These are phyloP conservation scores for Hemithea aestivaria DNA, from an alignment of 2,888 invertebrate genomes.

Conservation along the genomic window DNA sequence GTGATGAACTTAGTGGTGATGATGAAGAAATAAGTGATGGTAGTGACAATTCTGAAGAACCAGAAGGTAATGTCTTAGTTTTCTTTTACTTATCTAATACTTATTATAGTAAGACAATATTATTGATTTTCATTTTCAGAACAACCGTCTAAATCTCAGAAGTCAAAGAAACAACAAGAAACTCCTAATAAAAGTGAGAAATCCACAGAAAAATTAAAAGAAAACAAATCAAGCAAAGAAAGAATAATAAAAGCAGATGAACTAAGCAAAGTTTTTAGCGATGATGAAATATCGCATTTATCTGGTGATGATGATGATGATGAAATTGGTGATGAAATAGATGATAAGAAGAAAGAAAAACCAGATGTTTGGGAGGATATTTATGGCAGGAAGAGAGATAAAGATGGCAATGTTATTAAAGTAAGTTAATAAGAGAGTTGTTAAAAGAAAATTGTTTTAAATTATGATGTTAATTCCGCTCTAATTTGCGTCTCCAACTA, in stretches of 20 bases:
- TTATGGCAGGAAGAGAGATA: conserved; percentile 91
- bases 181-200: conserved; percentile 27
- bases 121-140: conserved; percentile 38
- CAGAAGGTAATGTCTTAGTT: conserved; percentile 39
- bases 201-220: conserved; percentile 23
- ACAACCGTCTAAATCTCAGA: conserved; percentile 33
- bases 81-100: neutral
- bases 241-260: conserved; percentile 53
- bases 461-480: no score
- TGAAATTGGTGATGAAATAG: conserved; percentile 34
- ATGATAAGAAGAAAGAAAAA: conserved; percentile 43
- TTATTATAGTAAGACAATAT: no score
- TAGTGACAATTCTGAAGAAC: conserved; percentile 29
- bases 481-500: no score
- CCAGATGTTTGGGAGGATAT: conserved; percentile 91
- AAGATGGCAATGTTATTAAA: conserved; percentile 87
- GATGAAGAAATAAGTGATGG: conserved; percentile 11
- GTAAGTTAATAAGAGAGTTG: conserved; percentile 52
- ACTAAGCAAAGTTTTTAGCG: conserved; percentile 61
- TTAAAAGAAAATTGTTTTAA: no score
- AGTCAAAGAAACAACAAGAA: conserved; percentile 30
- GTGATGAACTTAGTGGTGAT: conserved; percentile 16
- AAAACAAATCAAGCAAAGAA: conserved; percentile 27
- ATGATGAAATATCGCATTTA: conserved; percentile 68
- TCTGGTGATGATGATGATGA: conserved; percentile 50